phyloP scores from a whole-genome alignment of 2,113 vertebrate genomes.

The Clarias magur region DNA sequence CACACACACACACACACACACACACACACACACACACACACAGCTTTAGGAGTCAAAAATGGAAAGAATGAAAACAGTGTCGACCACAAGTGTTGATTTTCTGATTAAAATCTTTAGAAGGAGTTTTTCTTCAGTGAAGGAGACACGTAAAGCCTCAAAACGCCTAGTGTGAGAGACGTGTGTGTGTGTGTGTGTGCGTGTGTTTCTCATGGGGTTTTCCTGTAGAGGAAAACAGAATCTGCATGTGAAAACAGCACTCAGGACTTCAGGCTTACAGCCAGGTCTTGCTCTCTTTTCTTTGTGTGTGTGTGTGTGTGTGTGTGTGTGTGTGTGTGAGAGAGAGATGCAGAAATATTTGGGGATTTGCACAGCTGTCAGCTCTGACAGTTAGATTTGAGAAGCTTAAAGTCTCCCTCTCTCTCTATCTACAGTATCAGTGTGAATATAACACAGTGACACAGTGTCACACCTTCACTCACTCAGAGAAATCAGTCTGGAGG shows the following conservation, averaged over 20 bases:
- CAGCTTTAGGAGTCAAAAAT: constrained; percentile 1
- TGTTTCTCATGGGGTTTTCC: not conserved
- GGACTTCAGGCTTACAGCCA: not conserved
- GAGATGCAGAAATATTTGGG: not conserved
- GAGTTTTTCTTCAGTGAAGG: not conserved
- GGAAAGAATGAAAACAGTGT: not conserved
- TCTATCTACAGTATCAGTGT: not conserved
- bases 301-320: not conserved
- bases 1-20: constrained; percentile 21
- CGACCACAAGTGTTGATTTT: not conserved
- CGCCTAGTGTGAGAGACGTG: not conserved
- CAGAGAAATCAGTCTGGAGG: not conserved
- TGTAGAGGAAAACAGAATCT: not conserved
- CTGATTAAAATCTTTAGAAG: not conserved
- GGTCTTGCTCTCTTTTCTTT: not conserved
- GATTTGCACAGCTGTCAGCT: constrained; percentile 15
- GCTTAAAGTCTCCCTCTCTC: not conserved
- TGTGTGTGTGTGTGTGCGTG: not conserved
- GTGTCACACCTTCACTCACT: too few species aligned
- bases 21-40: constrained; percentile 2
- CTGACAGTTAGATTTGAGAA: not conserved
- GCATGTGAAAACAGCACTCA: constrained; percentile 16
- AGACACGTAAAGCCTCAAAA: not conserved
- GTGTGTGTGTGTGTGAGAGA: not conserved
- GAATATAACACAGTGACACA: too few species aligned